phyloP scores from a whole-genome alignment of 2,113 vertebrate genomes.

The Telmatochromis sp. region DNA sequence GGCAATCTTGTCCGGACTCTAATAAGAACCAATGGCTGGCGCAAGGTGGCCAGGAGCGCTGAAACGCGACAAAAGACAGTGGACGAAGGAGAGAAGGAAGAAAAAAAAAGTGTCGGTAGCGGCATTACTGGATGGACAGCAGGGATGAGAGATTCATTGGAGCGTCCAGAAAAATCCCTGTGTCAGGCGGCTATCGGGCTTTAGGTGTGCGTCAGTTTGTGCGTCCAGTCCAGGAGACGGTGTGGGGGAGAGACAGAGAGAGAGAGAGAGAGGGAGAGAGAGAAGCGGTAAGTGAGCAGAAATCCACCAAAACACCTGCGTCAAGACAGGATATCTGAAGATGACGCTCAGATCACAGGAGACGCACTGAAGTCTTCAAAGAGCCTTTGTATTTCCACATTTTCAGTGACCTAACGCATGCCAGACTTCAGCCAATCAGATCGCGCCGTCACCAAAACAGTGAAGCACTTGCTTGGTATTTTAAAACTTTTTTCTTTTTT shows the following conservation, averaged over 20 bases:
- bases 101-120: not conserved
- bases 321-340: not conserved
- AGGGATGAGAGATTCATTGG: constrained; percentile 4
- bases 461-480: not conserved
- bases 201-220: not conserved
- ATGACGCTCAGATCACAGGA: not conserved
- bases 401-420: not conserved
- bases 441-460: not conserved
- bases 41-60: constrained; percentile 65
- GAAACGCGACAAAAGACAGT: constrained; percentile 40
- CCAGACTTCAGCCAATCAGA: not conserved
- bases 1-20: constrained; percentile 67
- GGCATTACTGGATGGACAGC: constrained; percentile 4
- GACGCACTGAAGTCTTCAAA: not conserved
- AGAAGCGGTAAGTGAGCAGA: constrained; percentile 37
- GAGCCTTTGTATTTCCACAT: not conserved
- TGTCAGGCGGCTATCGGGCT: not conserved
- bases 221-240: not conserved
- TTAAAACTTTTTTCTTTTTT: not conserved
- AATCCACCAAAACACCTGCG: constrained; percentile 35
- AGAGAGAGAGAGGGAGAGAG: not conserved
- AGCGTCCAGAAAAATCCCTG: not conserved
- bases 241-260: not conserved
- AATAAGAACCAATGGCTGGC: constrained; percentile 73
- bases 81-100: constrained; percentile 17